Percentiles rank a stretch among this genome's conserved stretches.
phyloP scores from a whole-genome alignment of 2,113 vertebrate genomes.

The Micronycteris hirsuta region DNA sequence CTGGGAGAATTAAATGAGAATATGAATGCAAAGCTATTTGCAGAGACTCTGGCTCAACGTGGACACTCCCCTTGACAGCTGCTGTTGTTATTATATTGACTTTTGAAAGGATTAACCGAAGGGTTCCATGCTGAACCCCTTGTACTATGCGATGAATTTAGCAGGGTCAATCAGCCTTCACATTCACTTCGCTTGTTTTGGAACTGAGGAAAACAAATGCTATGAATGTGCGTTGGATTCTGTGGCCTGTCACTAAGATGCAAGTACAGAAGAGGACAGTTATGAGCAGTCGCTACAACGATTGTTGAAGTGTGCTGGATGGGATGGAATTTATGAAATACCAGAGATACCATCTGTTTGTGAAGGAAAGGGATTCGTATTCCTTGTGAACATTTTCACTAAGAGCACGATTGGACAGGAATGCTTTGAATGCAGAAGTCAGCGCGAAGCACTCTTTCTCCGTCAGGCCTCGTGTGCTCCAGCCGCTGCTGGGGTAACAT shows the following conservation, averaged over 20 bases:
- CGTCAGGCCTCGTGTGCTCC: background rate
- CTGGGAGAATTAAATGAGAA: background rate
- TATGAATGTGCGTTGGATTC: background rate
- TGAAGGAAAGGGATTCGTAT: background rate
- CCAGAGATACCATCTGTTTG: background rate
- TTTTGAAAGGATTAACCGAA: background rate
- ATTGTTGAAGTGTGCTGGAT: background rate
- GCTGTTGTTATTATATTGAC: background rate
- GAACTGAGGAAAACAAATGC: background rate
- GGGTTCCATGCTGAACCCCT: background rate
- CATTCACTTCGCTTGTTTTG: background rate
- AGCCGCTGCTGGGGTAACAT: background rate
- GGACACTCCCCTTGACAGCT: background rate
- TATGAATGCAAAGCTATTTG: background rate
- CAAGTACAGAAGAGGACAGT: background rate
- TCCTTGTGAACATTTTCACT: background rate
- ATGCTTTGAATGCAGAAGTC: background rate
- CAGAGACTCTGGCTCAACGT: background rate
- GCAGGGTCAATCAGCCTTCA: background rate
- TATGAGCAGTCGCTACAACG: background rate
- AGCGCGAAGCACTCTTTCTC: background rate
- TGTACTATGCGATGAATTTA: background rate
- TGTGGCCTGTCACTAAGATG: background rate
- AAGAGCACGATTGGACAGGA: background rate
- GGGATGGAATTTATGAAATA: background rate